Evolutionary conservation across 2,113 vertebrate genomes (phyloP).

Genomic region (Epinephelus moara): DNA sequence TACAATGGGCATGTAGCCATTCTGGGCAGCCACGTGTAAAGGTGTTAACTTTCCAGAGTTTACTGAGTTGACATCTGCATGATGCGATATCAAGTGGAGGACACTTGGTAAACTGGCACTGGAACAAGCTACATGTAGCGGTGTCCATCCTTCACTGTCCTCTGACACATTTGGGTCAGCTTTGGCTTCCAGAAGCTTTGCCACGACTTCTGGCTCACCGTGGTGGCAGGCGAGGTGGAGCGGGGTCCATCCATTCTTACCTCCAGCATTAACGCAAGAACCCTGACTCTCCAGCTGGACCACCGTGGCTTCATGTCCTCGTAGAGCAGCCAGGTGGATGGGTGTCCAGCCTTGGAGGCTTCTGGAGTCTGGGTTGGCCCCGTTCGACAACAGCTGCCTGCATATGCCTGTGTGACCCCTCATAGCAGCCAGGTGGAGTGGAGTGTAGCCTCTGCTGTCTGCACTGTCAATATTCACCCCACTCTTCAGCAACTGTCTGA

Average conservation of each 20-base stretch:
- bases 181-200: constrained; percentile 80
- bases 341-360: constrained; percentile 88
- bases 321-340: constrained; percentile 88
- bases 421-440: constrained; percentile 87
- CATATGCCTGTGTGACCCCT: constrained; percentile 88
- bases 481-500: constrained; percentile 84
- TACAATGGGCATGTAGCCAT: constrained; percentile 82
- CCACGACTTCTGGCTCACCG: constrained; percentile 73
- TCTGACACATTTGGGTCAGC: constrained; percentile 84
- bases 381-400: constrained; percentile 84
- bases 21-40: constrained; percentile 87
- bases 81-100: constrained; percentile 84
- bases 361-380: constrained; percentile 79
- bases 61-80: constrained; percentile 82
- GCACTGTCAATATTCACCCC: constrained; percentile 68
- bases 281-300: constrained; percentile 81
- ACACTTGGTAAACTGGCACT: constrained; percentile 81
- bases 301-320: constrained; percentile 85
- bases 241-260: constrained; percentile 85
- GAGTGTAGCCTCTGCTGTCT: constrained; percentile 82
- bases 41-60: constrained; percentile 85
- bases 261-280: constrained; percentile 74
- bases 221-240: constrained; percentile 89
- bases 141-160: constrained; percentile 83
- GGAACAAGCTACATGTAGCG: constrained; percentile 87